Base-by-base conservation (phyloP, 2,888 invertebrate species). In the Nomada hirtipes region DNA sequence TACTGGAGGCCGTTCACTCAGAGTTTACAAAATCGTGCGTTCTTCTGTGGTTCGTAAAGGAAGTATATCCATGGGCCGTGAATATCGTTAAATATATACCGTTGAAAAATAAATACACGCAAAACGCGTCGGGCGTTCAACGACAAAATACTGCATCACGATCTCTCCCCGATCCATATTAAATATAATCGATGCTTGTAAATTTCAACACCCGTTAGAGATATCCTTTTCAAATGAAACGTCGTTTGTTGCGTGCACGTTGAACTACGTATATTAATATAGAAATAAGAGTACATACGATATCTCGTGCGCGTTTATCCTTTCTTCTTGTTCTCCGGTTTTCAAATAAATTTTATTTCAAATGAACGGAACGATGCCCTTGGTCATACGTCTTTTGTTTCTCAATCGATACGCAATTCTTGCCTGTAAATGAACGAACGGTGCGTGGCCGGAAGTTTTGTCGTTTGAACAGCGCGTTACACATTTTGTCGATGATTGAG, bases 1-100 rank as follows among this genome's bases (percentile, higher is more conserved):
- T 36, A 86, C 91, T 91, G 92, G 91, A 91, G 92, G 92, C 92
- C 89, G 89, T 90, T 89, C 60, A 85, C 86, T 88, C 86, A 84
- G 88, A 81, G 83, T 75, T 86, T 76, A 84, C 87, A 86, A 86
- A 86, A 89, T 81, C 84, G 83, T 79, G 78, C 80, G 74, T 83
- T 83, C 79, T 79, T 84, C 70, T 79, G 72, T 79, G 83, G 86
- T 84, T 50, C 70, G 76, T 79, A 86, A 89, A 71, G 89, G 79
- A 82, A 88, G 87, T 88, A 85, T 86, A 82, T 76, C 78, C 85
- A 80, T 78, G 85, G 84, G 78, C 78, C 67, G 60, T 71, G 44
- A 50, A 10, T 76, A 63, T 63, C 36, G 23, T 55, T 23, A n/a
- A 36, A 36, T 13, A 60, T 20, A 18, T 20, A 53, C 23, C 50